Evolutionary conservation across 2,113 vertebrate genomes (phyloP), one percentile per base, ranked within the genome.

Genomic region (Festucalex cinctus): DNA sequence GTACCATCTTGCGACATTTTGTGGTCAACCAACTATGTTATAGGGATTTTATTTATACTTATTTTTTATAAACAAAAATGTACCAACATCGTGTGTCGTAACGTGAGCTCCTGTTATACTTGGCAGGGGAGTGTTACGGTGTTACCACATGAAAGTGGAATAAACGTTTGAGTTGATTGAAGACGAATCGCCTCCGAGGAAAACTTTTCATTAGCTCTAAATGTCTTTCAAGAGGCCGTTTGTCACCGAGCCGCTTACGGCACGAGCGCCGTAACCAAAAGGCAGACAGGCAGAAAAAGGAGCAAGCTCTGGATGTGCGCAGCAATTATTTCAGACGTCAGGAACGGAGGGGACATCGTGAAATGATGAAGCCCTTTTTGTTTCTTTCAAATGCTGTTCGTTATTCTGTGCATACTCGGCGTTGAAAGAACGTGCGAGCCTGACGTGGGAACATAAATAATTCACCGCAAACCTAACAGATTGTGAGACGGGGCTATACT

Each of bases 381-480:
- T 32, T 63, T 46, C 17, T 24, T 20, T 49, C 26, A 26, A 41
- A 14, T 16, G 22, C 5, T 10, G 28, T 65, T 48, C 51, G 19
- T 7, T 53, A 32, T 46, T 44, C n/a, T 9, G 36, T 54, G 14
- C 62, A 36, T n/a, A 20, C 65, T 46, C 39, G 19, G 60, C 73
- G 65, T 24, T 73, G 69, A 76, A 76, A 71, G 73, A 81, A 62
- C 49, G 41, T 65, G 76, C 69, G 13, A 72, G 74, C 63, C 53
- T 35, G 12, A 26, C 7, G 62, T 32, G 2, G 64, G 69, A 36
- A 77, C 65, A 80, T 86, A 71, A 88, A 89, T 80, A 80, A 87
- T 85, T 86, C 70, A 87, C 37, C 41, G 35, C 58, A 51, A 72
- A 77, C 72, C 81, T 77, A 83, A 86, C 73, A 83, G 73, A 86